Evolutionary conservation across 2,113 vertebrate genomes (phyloP).

Genomic region (Aptenodytes patagonicus): DNA sequence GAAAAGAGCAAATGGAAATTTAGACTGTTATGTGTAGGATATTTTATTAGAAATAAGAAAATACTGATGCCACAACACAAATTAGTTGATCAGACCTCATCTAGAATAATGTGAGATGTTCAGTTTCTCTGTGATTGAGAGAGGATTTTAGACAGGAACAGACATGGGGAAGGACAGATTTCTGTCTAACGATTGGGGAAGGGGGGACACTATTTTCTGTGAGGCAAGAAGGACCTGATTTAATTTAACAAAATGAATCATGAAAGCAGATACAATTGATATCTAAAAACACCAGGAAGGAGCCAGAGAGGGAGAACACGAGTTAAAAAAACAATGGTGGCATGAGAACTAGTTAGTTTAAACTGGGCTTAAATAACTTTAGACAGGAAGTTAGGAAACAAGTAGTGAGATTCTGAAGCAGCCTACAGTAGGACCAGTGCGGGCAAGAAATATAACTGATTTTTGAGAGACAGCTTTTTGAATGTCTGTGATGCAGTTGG

Average conservation of each 20-base stretch:
- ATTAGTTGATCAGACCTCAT: background rate
- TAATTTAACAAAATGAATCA: background rate
- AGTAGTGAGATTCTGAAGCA: background rate
- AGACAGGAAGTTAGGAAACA: background rate
- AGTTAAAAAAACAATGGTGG: background rate
- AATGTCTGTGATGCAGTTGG: background rate
- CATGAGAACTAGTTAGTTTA: background rate
- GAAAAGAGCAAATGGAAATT: background rate
- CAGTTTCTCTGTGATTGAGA: background rate
- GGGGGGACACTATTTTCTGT: background rate
- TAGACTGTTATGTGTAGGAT: background rate
- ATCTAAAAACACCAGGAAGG: background rate
- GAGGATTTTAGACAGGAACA: background rate
- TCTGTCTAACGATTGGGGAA: background rate
- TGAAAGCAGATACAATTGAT: background rate
- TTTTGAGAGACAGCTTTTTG: background rate
- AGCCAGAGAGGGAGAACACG: background rate
- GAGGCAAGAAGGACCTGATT: background rate
- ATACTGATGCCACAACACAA: background rate
- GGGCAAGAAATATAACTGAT: background rate
- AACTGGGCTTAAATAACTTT: background rate
- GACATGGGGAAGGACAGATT: background rate
- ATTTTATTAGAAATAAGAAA: background rate
- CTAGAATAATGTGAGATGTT: background rate
- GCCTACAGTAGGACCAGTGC: background rate